A percentile compares a stretch with the other conserved stretches of the same genome.
phyloP scores from a whole-genome alignment of 2,113 vertebrate genomes.

The Pachycephala philippinensis region DNA sequence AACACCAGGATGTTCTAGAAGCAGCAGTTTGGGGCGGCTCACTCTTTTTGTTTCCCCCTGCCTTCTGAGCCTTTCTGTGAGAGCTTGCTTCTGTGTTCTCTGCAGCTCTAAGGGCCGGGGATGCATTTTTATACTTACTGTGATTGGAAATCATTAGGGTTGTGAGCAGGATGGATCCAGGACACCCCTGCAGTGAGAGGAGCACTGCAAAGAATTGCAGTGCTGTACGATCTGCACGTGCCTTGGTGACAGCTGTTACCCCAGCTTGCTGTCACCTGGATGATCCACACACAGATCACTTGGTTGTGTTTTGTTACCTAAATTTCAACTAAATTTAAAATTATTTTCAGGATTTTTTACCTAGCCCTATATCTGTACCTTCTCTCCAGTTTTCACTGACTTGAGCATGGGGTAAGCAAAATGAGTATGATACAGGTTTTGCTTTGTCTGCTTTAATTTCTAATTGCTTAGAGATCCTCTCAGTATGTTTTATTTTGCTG shows the following conservation, averaged over 20 bases:
- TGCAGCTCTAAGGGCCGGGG: not conserved
- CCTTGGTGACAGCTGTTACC: not conserved
- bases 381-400: not conserved
- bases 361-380: not conserved
- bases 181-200: not conserved
- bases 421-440: not conserved
- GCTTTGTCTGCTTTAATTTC: not conserved
- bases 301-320: not conserved
- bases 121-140: not conserved
- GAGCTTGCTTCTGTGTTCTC: not conserved
- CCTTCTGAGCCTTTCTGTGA: not conserved
- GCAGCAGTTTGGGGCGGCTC: not conserved
- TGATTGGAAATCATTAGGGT: not conserved
- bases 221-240: rapidly evolving
- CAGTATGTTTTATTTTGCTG: not conserved
- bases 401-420: not conserved
- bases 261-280: not conserved
- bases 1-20: not conserved
- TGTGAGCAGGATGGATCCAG: not conserved
- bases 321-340: not conserved
- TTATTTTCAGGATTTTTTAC: not conserved
- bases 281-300: not conserved
- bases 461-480: not conserved
- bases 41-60: not conserved
- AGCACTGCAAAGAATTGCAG: not conserved